These are phyloP conservation scores for Tetramorium bicarinatum DNA, from an alignment of 2,888 invertebrate genomes.

Conservation along the genomic window DNA sequence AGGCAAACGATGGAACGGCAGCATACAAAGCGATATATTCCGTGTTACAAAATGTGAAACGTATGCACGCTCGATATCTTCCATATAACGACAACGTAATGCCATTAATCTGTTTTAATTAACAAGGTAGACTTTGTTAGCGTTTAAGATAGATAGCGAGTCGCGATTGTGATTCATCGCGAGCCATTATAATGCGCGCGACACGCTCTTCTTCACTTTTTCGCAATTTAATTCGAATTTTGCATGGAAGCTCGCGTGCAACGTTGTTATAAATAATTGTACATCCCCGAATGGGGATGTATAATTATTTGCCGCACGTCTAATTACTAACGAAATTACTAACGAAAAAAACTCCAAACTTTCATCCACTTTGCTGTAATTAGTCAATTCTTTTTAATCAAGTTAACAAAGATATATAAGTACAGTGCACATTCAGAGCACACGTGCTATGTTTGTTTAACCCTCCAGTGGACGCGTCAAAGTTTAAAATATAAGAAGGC, in stretches of 20 bases:
- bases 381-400: neutral
- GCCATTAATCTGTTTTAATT: constrained; percentile 44
- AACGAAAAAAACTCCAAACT: constrained; percentile 12
- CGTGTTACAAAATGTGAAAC: constrained; percentile 21
- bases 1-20: constrained; percentile 48
- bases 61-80: neutral
- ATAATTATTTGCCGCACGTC: neutral
- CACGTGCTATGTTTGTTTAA: neutral
- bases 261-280: neutral
- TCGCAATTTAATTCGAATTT: neutral
- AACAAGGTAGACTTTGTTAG: neutral
- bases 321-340: constrained; percentile 10
- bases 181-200: neutral
- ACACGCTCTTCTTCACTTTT: neutral
- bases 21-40: neutral
- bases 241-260: neutral
- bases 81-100: constrained; percentile 16
- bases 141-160: neutral
- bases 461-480: too few species aligned
- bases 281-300: neutral
- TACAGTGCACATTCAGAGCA: neutral
- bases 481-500: too few species aligned
- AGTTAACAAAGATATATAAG: neutral
- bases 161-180: neutral
- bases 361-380: neutral